Evolutionary conservation across 2,797 vertebrate genomes (phyloP).

Genomic region (Phoebastria nigripes): DNA sequence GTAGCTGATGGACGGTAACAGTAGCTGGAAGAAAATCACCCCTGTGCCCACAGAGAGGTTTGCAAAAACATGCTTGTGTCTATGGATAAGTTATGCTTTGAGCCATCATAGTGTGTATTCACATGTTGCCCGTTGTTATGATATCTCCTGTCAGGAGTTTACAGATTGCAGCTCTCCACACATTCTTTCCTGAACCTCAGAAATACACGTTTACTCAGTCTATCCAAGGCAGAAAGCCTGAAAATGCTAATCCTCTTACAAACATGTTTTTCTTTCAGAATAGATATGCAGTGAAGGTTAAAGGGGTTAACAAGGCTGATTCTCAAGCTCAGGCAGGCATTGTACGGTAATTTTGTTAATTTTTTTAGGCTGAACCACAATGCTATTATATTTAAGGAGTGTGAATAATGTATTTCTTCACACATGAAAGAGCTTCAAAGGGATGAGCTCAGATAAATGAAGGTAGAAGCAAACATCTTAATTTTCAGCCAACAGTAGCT

Average conservation of each 20-base stretch:
- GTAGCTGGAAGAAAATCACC: not conserved
- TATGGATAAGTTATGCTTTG: not conserved
- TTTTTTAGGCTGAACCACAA: conserved; percentile 54
- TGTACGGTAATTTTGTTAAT: conserved; percentile 50
- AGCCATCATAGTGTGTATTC: not conserved
- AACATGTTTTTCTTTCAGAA: conserved; percentile 38
- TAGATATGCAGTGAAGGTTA: conserved; percentile 20
- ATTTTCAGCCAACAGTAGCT: conserved; percentile 49
- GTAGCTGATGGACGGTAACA: not conserved
- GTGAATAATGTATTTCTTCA: conserved; percentile 67
- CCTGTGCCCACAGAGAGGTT: not conserved
- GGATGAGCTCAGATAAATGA: conserved; percentile 31
- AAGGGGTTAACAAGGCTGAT: conserved; percentile 56
- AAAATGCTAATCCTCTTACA: conserved; percentile 39
- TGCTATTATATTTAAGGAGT: conserved; percentile 17
- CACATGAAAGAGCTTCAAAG: conserved; percentile 34
- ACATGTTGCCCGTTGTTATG: not conserved
- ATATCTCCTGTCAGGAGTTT: not conserved
- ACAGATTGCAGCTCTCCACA: not conserved
- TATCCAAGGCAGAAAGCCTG: not conserved
- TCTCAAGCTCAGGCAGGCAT: conserved; percentile 15
- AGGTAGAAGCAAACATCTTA: conserved; percentile 55
- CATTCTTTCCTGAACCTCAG: not conserved
- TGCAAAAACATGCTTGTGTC: not conserved
- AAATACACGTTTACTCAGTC: not conserved